Evolutionary conservation across 2,888 invertebrate species (phyloP), one percentile per base, ranked within the genome.

Genomic region (Pheosia gnoma): DNA sequence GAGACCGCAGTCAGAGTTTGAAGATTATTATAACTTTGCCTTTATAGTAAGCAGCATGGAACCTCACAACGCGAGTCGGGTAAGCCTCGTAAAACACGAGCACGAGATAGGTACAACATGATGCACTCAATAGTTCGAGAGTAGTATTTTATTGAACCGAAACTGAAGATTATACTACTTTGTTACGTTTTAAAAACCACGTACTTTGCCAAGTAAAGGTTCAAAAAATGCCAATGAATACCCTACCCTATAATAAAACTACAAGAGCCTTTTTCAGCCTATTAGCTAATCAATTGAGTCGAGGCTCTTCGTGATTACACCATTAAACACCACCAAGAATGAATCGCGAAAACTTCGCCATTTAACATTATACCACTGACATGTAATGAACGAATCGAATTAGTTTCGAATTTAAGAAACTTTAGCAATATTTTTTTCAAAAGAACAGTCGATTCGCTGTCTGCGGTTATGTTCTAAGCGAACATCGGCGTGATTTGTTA

Each of bases 1-100:
- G 78, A 83, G 80, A 80, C 74, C 78, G 79, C 71, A 62, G 62
- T 77, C 83, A 81, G 75, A 77, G 75, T 82, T 84, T 77, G 83
- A 84, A 84, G 83, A 85, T 78, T 76, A 70, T 80, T 64, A 65
- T 79, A 77, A 77, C 74, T 83, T 82, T 77, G 78, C 78, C 68
- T 70, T 79, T 80, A 72, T 81, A 68, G 74, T 73, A 70, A 79
- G 72, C 80, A 87, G 67, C 71, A 93, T 93, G 93, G 93, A 93
- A 74, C 76, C 80, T 75, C 89, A 84, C 86, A 87, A 81, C 84
- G 79, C 71, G 58, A 88, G 72, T 74, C 83, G 92, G 93, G 93
- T 93, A 93, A 93, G 93, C 86, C 86, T 83, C 80, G 83, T 82
- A 83, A 64, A 58, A 45, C 78, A 81, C 82, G 79, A 81, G 82